Evolutionary conservation across 2,797 vertebrate species (phyloP).

Genomic region (Enteromius argenteus): DNA sequence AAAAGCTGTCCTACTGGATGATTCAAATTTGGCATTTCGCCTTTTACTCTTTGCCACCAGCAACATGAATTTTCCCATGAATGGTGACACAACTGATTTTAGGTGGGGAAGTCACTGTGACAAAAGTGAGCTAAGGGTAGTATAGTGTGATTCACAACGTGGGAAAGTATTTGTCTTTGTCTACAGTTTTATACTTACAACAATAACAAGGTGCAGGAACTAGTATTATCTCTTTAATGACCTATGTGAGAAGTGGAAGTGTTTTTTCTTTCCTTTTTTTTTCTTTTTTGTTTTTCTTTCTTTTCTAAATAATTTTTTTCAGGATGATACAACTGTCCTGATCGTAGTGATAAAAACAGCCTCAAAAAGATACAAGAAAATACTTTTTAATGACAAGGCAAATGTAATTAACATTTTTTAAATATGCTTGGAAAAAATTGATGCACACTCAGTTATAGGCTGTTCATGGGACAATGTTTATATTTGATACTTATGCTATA

Average conservation of each 20-base stretch:
- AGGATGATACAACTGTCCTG: not conserved
- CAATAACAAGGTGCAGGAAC: conserved; percentile 45
- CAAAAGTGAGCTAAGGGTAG: conserved; percentile 66
- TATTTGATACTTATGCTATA: not conserved
- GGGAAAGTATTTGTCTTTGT: conserved; percentile 76
- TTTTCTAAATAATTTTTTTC: too few species aligned
- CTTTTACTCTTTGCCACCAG: conserved; percentile 68
- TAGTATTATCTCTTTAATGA: conserved; percentile 41
- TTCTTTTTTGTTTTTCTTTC: too few species aligned
- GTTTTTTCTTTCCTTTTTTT: not conserved
- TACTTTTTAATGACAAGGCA: not conserved
- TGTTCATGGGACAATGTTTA: not conserved
- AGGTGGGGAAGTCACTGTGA: conserved; percentile 70
- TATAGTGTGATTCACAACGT: conserved; percentile 71
- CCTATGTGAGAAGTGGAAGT: conserved; percentile 13
- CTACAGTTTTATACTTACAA: conserved; percentile 60
- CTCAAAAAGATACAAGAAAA: not conserved
- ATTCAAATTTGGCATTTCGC: conserved; percentile 66
- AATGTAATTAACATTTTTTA: not conserved
- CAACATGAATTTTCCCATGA: conserved; percentile 77
- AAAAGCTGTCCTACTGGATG: conserved; percentile 66
- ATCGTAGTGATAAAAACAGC: not conserved
- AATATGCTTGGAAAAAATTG: not conserved
- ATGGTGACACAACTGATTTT: conserved; percentile 63
- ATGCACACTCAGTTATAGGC: not conserved